phyloP scores from a whole-genome alignment of 1,140 invertebrate species.

The Scaptodrosophila lebanonensis region DNA sequence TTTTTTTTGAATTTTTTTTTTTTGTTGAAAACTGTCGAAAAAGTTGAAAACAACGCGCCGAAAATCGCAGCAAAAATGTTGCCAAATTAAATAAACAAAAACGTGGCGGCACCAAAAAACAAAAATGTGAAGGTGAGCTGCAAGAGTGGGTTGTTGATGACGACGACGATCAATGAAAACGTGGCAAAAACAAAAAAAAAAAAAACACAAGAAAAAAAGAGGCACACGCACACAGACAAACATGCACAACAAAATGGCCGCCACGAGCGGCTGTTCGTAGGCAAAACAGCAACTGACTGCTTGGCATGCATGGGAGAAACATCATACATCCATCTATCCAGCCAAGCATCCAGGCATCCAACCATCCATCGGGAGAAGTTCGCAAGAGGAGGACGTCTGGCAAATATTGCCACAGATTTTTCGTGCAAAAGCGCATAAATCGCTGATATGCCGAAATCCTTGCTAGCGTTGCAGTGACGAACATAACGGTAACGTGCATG shows the following conservation, averaged over 20 bases:
- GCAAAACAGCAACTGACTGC: slow-evolving; percentile 21
- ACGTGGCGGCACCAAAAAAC: not conserved
- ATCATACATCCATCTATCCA: too few relatives aligned
- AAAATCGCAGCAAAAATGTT: slow-evolving; percentile 60
- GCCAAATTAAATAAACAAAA: slow-evolving; percentile 68
- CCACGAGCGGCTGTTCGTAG: too few relatives aligned
- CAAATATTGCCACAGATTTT: slow-evolving; percentile 72
- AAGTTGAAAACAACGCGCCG: slow-evolving; percentile 29
- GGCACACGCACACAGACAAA: too few relatives aligned
- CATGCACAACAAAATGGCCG: slow-evolving; percentile 46
- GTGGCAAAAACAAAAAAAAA: slow-evolving; percentile 20
- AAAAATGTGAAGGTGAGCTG: not conserved
- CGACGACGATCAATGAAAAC: slow-evolving; percentile 35
- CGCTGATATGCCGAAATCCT: slow-evolving; percentile 64
- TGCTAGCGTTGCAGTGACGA: slow-evolving; percentile 1
- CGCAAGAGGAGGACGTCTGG: slow-evolving; percentile 2
- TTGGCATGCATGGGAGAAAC: slow-evolving; percentile 30
- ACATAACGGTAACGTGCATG: slow-evolving; percentile 63
- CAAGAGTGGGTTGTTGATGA: not conserved
- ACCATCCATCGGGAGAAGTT: too few relatives aligned
- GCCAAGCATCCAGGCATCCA: too few relatives aligned
- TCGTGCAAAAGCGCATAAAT: slow-evolving; percentile 75
- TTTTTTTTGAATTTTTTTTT: slow-evolving; percentile 23
- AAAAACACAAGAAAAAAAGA: too few relatives aligned
- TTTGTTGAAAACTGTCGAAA: slow-evolving; percentile 27